Evolutionary conservation across 2,797 vertebrate species (phyloP).

Genomic region (Dermochelys coriacea): DNA sequence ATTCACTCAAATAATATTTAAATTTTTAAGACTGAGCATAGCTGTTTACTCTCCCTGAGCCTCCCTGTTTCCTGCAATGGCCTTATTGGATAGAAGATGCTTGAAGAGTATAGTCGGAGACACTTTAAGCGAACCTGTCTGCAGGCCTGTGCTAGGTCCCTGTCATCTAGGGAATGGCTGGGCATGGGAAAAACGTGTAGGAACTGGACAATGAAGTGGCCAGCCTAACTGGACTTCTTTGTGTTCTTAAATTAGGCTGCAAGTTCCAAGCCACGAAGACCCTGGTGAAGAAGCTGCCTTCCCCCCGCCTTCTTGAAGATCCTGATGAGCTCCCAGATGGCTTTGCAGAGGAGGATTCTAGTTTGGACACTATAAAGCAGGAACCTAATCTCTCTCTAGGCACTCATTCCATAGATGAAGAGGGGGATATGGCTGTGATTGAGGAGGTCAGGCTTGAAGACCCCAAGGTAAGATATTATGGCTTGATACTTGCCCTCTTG

Average conservation of each 20-base stretch:
- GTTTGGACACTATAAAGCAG: slow-evolving; percentile 58
- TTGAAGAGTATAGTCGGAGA: not conserved
- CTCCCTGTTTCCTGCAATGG: slow-evolving; percentile 13
- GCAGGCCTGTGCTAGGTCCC: not conserved
- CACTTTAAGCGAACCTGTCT: not conserved
- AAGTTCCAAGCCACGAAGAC: slow-evolving; percentile 36
- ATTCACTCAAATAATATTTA: not conserved
- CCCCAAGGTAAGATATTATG: slow-evolving; percentile 74
- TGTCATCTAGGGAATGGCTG: not conserved
- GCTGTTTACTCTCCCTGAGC: not conserved
- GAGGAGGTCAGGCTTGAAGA: slow-evolving; percentile 79
- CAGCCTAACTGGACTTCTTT: not conserved
- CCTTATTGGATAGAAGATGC: not conserved
- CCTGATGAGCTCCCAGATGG: slow-evolving; percentile 4
- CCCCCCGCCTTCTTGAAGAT: slow-evolving; percentile 48
- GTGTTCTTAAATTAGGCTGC: slow-evolving; percentile 47
- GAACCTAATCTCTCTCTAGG: slow-evolving; percentile 2
- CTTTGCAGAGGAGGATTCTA: not conserved
- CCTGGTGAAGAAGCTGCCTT: slow-evolving; percentile 57
- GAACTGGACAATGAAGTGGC: not conserved
- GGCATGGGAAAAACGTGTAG: not conserved
- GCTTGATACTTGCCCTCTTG: not conserved
- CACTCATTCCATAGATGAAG: slow-evolving; percentile 35
- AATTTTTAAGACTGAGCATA: not conserved
- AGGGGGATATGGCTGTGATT: slow-evolving; percentile 76